Conservation (phyloP, 2,113 vertebrate species). For the Laticauda laticaudata region DNA sequence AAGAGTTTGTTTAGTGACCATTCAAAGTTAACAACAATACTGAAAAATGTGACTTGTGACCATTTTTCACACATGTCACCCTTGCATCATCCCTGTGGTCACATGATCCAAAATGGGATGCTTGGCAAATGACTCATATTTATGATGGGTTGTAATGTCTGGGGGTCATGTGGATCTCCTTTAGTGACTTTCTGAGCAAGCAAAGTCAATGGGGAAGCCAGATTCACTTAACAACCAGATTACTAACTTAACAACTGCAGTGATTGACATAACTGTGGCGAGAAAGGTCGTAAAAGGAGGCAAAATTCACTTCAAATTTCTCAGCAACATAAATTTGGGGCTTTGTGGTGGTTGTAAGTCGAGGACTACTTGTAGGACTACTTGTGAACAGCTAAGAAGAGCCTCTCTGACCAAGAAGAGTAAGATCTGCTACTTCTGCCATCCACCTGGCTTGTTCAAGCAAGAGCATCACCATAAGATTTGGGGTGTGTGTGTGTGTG, state of each 20-base stretch:
- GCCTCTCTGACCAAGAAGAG: not conserved
- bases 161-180: not conserved
- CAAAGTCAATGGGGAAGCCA: not conserved
- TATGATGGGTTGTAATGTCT: not conserved
- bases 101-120: not conserved
- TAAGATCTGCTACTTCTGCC: not conserved
- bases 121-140: not conserved
- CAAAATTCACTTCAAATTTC: not conserved
- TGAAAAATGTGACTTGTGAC: not conserved
- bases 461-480: not conserved
- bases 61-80: not conserved
- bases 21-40: not conserved
- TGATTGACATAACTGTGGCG: not conserved
- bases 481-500: too few relatives aligned
- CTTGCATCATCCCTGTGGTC: not conserved
- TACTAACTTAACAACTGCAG: not conserved
- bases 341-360: not conserved
- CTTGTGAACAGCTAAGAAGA: not conserved
- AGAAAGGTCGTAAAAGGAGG: not conserved
- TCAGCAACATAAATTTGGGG: not conserved
- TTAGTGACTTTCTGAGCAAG: not conserved
- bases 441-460: not conserved
- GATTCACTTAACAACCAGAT: not conserved
- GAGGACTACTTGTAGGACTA: not conserved
- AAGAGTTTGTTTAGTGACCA: too few relatives aligned